Conservation (phyloP, 2,888 invertebrate genomes). For the Meteorus cinctellus region DNA sequence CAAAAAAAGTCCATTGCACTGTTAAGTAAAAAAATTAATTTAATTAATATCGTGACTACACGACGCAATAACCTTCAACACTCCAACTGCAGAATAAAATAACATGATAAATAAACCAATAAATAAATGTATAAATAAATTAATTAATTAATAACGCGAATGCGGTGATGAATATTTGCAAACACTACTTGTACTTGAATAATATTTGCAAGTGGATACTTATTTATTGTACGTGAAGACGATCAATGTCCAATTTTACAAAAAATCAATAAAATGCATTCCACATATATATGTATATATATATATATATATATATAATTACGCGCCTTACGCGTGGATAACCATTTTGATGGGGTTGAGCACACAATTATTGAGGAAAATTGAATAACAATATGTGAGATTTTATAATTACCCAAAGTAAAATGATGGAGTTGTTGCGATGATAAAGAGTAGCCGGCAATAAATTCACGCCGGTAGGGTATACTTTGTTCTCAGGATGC, state of each 20-base stretch:
- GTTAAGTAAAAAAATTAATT: too few relatives aligned
- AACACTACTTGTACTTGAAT: not conserved
- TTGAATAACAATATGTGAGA: not conserved
- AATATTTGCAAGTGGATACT: not conserved
- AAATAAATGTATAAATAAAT: too few relatives aligned
- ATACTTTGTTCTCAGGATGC: slow-evolving; percentile 8
- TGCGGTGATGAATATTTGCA: not conserved
- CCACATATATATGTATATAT: not conserved
- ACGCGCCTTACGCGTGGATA: slow-evolving; percentile 9
- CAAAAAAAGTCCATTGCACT: too few relatives aligned
- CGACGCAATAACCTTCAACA: too few relatives aligned
- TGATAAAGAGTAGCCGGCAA: not conserved
- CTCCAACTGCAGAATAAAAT: too few relatives aligned
- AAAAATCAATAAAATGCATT: slow-evolving; percentile 17
- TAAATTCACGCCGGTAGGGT: not conserved
- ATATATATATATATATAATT: slow-evolving; percentile 5
- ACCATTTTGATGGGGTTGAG: not conserved
- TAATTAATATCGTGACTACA: too few relatives aligned
- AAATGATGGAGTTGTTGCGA: not conserved
- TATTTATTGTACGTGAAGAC: not conserved
- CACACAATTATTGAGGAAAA: not conserved
- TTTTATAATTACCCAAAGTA: not conserved
- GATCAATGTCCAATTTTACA: slow-evolving; percentile 3
- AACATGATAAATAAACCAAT: too few relatives aligned
- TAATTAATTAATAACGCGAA: too few relatives aligned